Evolutionary conservation across 92 coral and sea anemone species (phyloP).

Genomic region (Porites lobata): DNA sequence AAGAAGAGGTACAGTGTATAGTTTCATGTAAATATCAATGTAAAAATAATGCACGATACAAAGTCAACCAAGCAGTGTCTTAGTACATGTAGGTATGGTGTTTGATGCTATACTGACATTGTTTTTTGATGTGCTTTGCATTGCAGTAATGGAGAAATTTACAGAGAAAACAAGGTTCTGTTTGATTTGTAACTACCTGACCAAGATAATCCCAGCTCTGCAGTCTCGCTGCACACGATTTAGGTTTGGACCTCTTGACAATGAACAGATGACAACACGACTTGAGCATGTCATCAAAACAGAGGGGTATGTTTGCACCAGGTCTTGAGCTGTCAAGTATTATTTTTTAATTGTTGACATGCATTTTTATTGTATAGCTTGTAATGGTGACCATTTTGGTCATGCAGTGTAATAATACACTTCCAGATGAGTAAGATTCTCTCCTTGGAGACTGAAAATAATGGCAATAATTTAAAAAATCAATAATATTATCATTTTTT

Average conservation of each 20-base stretch:
- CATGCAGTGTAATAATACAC: too few species aligned
- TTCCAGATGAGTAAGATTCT: too few species aligned
- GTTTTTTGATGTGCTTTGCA: too few species aligned
- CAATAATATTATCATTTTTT: neutral
- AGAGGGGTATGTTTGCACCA: conserved; percentile 78
- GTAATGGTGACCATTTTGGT: neutral
- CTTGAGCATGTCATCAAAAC: conserved; percentile 89
- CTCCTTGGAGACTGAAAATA: too few species aligned
- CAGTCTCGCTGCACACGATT: conserved; percentile 99
- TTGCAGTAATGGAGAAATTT: conserved; percentile 97
- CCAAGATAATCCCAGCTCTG: conserved; percentile 97
- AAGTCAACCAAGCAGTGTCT: too few species aligned
- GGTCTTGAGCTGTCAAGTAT: neutral
- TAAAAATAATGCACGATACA: too few species aligned
- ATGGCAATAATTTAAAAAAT: neutral
- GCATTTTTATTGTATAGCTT: neutral
- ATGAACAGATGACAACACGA: conserved; percentile 90
- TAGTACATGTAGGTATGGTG: too few species aligned
- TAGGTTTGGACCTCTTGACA: conserved; percentile 94
- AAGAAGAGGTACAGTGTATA: conserved; percentile 78
- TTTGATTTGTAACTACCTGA: conserved; percentile 95
- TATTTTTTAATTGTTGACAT: neutral
- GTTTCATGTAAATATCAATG: too few species aligned
- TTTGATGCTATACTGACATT: neutral
- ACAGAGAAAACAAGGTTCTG: conserved; percentile 99